Base-by-base conservation (phyloP, 2,888 invertebrate genomes). In the Tromatobia lineatoria region DNA sequence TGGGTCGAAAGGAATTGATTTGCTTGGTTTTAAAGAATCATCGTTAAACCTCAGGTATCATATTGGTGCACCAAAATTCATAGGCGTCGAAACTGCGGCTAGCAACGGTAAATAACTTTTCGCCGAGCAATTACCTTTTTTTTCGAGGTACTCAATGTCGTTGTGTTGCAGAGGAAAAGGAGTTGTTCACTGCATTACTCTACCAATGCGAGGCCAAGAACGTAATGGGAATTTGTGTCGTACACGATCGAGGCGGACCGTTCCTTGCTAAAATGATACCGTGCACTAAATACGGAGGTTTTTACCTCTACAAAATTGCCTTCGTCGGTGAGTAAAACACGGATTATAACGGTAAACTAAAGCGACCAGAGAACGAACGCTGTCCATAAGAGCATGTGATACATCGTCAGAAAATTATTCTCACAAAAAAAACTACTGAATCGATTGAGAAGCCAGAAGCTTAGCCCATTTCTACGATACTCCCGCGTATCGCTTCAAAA, bases 11-110 rank as follows among this genome's bases (percentile, higher is more conserved):
- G 88, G 88, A 54, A 88, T 90, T 18, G 82, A 87, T 59, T 29
- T 90, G 52, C 80, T 90, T 23, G 88, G 88, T 34, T 82, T 87
- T 13, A 87, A 88, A 76, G 83, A 79, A 13, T 75, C 82, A 25
- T 74, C 23, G 4, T 64, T 71, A 42, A 80, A 88, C 29, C 79
- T 83, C 7, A 10, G 85, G n/a, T 80, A 86, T 70, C 88, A 89
- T 57, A 18, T 82, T 2, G 73, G 73, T 54, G 47, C 85, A 4
- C 77, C 87, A 8, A 87, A 86, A 71, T 88, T 88, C 47, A 42
- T 89, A n/a, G 50, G 64, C 11, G 10, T 79, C 34, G 74, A 85
- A n/a, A 13, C n/a, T 29, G 2, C 74, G 6, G 74, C 80, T 23
- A 42, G 74, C 15, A 8, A 45, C 13, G 75, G 85, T 83, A 71